phyloP scores from a whole-genome alignment of 1,140 invertebrate species.

The Pteromalus puparum region DNA sequence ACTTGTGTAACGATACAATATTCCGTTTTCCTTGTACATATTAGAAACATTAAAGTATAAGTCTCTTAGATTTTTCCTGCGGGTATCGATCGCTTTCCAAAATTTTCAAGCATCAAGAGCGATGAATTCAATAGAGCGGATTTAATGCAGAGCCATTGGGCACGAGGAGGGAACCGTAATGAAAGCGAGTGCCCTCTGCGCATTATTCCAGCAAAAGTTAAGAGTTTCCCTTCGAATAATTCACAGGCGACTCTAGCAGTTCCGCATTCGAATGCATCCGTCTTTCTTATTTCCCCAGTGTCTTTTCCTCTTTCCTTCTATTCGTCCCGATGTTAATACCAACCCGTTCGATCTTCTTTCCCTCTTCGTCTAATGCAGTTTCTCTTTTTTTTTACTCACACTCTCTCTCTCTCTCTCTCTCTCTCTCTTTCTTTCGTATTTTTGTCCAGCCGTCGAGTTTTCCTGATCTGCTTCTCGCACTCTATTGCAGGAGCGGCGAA shows the following conservation, averaged over 20 bases:
- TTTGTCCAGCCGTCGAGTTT: slow-evolving; percentile 33
- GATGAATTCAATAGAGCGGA: neutral
- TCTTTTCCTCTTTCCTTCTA: neutral
- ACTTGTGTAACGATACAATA: too few relatives aligned
- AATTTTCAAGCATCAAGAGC: neutral
- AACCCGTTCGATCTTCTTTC: neutral
- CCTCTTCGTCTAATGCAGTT: too few relatives aligned
- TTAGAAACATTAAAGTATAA: too few relatives aligned
- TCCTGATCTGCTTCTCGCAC: slow-evolving; percentile 20
- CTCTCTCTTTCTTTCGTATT: slow-evolving; percentile 34
- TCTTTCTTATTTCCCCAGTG: slow-evolving; percentile 37
- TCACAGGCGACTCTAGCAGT: neutral
- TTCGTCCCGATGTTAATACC: slow-evolving; percentile 10
- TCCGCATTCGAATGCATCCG: slow-evolving; percentile 4
- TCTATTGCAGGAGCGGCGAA: slow-evolving; percentile 46
- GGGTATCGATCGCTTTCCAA: neutral
- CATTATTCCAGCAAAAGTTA: slow-evolving; percentile 1
- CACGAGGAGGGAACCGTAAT: neutral
- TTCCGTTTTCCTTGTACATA: too few relatives aligned
- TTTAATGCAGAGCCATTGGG: neutral
- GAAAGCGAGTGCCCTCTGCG: neutral
- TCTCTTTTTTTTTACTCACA: neutral
- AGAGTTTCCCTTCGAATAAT: slow-evolving; percentile 21
- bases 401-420: neutral
- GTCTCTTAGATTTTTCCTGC: neutral